Conservation (phyloP, 2,888 invertebrate genomes). For the Sphaerophoria rueppellii region DNA sequence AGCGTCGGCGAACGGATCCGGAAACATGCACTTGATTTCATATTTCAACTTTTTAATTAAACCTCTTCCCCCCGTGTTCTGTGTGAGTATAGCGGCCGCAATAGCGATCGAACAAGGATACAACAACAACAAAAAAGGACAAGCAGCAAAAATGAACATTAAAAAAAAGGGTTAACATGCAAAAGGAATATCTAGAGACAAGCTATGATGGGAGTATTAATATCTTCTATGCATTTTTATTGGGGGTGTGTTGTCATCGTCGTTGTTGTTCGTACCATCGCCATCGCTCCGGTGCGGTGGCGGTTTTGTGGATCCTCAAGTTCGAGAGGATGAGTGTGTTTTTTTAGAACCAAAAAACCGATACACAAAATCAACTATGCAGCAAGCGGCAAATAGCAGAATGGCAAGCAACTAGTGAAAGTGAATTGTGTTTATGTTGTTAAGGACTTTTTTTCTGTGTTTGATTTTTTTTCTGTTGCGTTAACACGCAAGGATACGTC, state of each 20-base stretch:
- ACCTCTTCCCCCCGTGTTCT: background rate
- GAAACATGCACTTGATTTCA: constrained; percentile 67
- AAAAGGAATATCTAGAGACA: constrained; percentile 19
- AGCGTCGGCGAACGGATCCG: too few species aligned
- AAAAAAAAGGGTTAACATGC: constrained; percentile 46
- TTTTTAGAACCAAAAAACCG: constrained; percentile 29
- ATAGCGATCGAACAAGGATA: background rate
- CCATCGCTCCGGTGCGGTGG: background rate
- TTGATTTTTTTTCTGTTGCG: constrained; percentile 44
- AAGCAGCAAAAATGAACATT: constrained; percentile 1
- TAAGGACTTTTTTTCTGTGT: background rate
- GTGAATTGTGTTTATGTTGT: constrained; percentile 58
- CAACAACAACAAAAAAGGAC: background rate
- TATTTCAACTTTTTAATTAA: constrained; percentile 69
- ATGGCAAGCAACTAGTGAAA: constrained; percentile 68
- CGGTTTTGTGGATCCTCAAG: constrained; percentile 48
- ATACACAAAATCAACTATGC: constrained; percentile 33
- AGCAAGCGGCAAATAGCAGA: too few species aligned
- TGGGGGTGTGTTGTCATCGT: constrained; percentile 5
- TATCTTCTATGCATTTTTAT: constrained; percentile 8
- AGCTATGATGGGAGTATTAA: constrained; percentile 1
- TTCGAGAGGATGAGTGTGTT: background rate
- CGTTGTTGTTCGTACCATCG: background rate
- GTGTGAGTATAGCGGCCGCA: too few species aligned
- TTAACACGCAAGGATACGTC: constrained; percentile 69